Conservation (phyloP, 2,888 invertebrate genomes). For the Scaptomyza polygonia region DNA sequence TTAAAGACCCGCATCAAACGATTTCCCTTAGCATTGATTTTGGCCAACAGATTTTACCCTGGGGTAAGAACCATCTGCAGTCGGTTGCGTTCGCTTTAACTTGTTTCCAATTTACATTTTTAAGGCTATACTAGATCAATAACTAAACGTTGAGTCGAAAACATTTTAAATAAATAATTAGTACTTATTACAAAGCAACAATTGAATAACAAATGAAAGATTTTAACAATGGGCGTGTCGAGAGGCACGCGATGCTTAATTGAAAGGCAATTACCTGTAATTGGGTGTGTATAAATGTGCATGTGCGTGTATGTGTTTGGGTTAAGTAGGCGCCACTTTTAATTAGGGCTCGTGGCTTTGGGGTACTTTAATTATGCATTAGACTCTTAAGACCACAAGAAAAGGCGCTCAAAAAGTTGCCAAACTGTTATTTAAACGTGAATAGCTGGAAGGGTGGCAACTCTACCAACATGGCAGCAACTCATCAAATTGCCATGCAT, state of each 20-base stretch:
- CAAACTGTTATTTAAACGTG: constrained; percentile 57
- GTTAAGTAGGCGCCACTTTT: constrained; percentile 65
- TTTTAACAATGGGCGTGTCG: constrained; percentile 36
- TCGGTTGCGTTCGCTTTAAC: background rate
- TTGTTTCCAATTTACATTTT: background rate
- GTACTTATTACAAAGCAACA: constrained; percentile 8
- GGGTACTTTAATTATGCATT: constrained; percentile 71
- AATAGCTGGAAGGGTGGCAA: background rate
- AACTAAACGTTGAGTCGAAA: constrained; percentile 2
- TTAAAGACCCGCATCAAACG: too few relatives aligned
- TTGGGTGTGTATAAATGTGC: constrained; percentile 55
- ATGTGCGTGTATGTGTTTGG: constrained; percentile 8
- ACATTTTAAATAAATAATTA: constrained; percentile 11
- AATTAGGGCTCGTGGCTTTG: constrained; percentile 52
- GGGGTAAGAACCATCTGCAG: too few relatives aligned
- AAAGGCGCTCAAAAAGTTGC: constrained; percentile 49
- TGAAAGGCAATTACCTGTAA: constrained; percentile 76
- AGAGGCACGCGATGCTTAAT: constrained; percentile 68
- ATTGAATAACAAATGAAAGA: constrained; percentile 18
- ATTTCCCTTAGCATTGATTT: too few relatives aligned
- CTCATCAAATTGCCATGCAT: constrained; percentile 68
- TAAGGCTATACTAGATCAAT: background rate
- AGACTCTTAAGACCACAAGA: constrained; percentile 48
- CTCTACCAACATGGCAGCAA: constrained; percentile 25
- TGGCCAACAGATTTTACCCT: too few relatives aligned